A percentile compares a stretch with the other conserved stretches of the same genome.
Evolutionary conservation across 2,888 invertebrate species (phyloP).

Genomic region (Augiades crinisus): DNA sequence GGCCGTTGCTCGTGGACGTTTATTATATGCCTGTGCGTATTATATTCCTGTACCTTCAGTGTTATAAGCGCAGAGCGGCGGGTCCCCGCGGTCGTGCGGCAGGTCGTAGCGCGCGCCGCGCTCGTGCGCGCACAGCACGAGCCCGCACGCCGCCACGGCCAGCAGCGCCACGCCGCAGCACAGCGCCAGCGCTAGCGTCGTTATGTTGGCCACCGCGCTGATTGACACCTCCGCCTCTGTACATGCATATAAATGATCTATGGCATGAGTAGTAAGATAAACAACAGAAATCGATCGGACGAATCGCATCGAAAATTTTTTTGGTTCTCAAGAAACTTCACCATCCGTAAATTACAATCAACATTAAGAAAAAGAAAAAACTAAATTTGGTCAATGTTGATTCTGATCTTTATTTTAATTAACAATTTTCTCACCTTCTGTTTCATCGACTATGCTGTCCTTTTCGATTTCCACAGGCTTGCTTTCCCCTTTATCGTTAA

Average conservation of each 20-base stretch:
- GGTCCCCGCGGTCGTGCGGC: slow-evolving; percentile 48
- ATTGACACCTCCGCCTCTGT: slow-evolving; percentile 39
- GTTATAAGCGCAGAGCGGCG: slow-evolving; percentile 67
- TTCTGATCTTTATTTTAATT: too few species aligned
- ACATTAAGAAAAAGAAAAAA: too few species aligned
- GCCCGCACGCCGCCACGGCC: slow-evolving; percentile 70
- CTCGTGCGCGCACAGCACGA: slow-evolving; percentile 70
- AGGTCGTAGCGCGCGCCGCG: slow-evolving; percentile 45
- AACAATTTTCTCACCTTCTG: slow-evolving; percentile 42
- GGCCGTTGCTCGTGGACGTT: too few species aligned
- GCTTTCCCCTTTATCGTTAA: slow-evolving; percentile 71
- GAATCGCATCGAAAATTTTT: too few species aligned
- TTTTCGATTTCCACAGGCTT: slow-evolving; percentile 55
- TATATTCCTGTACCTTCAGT: slow-evolving; percentile 67
- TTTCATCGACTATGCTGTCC: slow-evolving; percentile 50
- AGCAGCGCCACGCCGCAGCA: slow-evolving; percentile 70
- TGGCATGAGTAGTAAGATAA: too few species aligned
- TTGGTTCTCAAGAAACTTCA: too few species aligned
- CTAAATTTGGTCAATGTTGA: too few species aligned
- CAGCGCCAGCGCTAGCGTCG: slow-evolving; percentile 61
- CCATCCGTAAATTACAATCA: too few species aligned
- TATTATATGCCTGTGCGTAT: too few species aligned
- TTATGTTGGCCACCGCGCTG: slow-evolving; percentile 63
- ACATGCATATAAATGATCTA: too few species aligned
- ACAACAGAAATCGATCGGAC: too few species aligned